These are phyloP conservation scores for Bombycilla garrulus DNA, from an alignment of 2,113 vertebrate genomes.

Conservation along the genomic window DNA sequence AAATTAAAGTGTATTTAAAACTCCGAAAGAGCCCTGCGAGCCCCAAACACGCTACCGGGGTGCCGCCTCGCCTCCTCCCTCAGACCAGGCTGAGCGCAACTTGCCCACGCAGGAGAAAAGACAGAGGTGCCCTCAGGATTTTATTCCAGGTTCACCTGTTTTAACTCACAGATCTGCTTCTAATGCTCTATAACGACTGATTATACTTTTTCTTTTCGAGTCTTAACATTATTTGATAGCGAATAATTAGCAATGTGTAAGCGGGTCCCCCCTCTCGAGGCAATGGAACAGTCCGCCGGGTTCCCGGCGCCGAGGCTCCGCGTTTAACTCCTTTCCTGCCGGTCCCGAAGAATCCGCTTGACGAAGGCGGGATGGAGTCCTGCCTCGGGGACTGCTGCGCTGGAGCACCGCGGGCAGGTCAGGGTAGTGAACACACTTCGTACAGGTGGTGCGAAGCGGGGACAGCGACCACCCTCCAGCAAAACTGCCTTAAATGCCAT, in stretches of 20 bases:
- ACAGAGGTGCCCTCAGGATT: background rate
- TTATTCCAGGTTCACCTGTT: background rate
- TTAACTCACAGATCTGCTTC: background rate
- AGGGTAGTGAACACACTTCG: background rate
- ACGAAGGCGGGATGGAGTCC: background rate
- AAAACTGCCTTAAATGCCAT: background rate
- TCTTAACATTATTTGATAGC: fast-evolving
- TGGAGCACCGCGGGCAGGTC: no score
- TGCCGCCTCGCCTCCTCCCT: background rate
- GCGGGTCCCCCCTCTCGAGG: background rate
- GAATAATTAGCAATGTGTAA: background rate
- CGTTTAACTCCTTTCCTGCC: background rate
- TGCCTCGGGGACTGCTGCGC: background rate
- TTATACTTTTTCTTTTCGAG: background rate
- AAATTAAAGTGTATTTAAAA: background rate
- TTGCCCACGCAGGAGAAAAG: background rate
- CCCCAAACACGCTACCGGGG: background rate
- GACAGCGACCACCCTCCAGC: fast-evolving
- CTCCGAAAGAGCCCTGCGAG: background rate
- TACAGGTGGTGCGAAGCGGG: fast-evolving
- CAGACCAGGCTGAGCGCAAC: background rate
- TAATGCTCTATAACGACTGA: background rate
- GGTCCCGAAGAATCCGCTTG: background rate
- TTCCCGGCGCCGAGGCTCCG: fast-evolving
- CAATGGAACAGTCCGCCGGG: slow-evolving; percentile 36